Percentiles rank a stretch among this genome's conserved stretches.
These are phyloP conservation scores for Python bivittatus DNA, from an alignment of 2,113 vertebrate genomes.

Conservation along the genomic window DNA sequence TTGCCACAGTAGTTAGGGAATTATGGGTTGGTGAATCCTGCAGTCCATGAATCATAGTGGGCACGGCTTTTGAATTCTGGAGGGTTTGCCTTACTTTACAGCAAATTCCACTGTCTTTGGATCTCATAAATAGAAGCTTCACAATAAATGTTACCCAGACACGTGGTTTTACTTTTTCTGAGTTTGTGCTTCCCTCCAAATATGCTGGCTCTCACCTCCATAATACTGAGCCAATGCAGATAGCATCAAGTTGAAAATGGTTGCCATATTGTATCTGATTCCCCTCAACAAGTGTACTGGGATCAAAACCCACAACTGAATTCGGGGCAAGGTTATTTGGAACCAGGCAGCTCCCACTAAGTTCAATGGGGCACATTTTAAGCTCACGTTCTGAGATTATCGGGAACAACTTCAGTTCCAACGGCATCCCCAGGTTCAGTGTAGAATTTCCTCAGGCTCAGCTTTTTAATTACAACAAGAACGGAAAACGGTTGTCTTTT, in stretches of 20 bases:
- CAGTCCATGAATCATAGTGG: neutral
- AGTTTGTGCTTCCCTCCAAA: neutral
- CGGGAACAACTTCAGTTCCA: neutral
- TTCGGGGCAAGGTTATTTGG: neutral
- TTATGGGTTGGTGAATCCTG: constrained; percentile 2
- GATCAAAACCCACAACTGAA: neutral
- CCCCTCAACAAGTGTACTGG: neutral
- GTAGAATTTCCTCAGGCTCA: neutral
- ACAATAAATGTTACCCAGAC: neutral
- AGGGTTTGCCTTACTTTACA: neutral
- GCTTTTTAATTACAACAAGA: neutral
- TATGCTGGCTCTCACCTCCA: neutral
- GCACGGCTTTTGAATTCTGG: neutral
- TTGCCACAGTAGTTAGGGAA: neutral
- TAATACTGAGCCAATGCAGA: neutral
- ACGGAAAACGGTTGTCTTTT: neutral
- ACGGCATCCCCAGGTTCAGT: neutral
- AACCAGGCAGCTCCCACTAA: neutral
- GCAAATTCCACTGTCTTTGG: neutral
- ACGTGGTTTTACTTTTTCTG: neutral
- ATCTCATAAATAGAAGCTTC: neutral
- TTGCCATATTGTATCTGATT: neutral
- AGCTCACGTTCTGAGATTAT: neutral
- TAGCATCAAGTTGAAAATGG: neutral
- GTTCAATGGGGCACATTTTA: neutral